Evolutionary conservation across 2,113 vertebrate genomes (phyloP).

Genomic region (Monopterus albus): DNA sequence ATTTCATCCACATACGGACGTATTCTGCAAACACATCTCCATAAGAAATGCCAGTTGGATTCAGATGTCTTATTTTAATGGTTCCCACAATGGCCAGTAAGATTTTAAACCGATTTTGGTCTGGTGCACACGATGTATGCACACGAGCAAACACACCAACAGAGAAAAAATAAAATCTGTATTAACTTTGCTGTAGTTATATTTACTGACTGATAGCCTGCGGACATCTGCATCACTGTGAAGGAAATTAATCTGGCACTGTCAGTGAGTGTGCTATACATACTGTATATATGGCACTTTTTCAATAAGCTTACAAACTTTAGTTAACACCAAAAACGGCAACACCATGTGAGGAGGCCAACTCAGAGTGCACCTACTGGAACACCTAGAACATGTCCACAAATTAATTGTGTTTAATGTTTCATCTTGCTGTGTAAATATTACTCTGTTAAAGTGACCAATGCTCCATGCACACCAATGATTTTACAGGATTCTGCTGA

Average conservation of each 20-base stretch:
- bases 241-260: too few species aligned
- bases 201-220: not conserved
- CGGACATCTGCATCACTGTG: not conserved
- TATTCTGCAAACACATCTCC: constrained; percentile 1
- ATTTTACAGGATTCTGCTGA: not conserved
- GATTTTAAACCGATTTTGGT: not conserved
- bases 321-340: not conserved
- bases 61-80: too few species aligned
- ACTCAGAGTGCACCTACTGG: too few species aligned
- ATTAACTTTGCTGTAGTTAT: not conserved
- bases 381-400: too few species aligned
- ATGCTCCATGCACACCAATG: not conserved
- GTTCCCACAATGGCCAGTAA: not conserved
- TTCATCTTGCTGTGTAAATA: not conserved
- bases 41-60: not conserved
- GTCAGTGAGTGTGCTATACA: not conserved
- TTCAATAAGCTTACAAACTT: not conserved
- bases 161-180: not conserved
- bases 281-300: not conserved
- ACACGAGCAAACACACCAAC: not conserved
- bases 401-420: too few species aligned
- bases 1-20: constrained; percentile 12
- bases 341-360: too few species aligned
- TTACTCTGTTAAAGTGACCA: not conserved
- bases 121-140: not conserved